A percentile compares a stretch with the other conserved stretches of the same genome.
Conservation (phyloP, 2,797 vertebrate genomes). For the Diglossa cyanea region DNA sequence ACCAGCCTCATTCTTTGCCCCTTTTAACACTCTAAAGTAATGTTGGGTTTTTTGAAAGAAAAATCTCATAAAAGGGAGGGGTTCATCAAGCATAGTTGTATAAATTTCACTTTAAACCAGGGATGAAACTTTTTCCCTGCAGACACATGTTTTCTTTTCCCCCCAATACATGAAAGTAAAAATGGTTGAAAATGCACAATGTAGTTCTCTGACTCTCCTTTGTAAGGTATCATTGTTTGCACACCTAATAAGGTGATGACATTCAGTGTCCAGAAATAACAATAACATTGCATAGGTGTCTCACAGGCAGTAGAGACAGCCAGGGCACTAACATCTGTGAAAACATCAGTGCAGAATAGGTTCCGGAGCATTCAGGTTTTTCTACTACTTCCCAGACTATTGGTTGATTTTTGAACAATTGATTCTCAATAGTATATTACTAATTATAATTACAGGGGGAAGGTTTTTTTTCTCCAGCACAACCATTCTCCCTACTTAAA, state of each 20-base stretch:
- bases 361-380: neutral
- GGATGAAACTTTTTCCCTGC: neutral
- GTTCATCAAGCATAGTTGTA: neutral
- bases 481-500: neutral
- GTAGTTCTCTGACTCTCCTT: neutral
- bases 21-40: neutral
- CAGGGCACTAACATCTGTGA: neutral
- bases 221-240: neutral
- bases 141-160: neutral
- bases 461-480: neutral
- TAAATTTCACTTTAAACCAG: neutral
- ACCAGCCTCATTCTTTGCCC: neutral
- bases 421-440: neutral
- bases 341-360: neutral
- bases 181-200: neutral
- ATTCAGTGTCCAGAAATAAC: neutral
- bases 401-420: neutral
- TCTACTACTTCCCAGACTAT: neutral
- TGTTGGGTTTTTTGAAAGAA: neutral
- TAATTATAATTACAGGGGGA: neutral
- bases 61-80: neutral
- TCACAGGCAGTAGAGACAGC: neutral
- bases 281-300: neutral
- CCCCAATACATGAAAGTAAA: neutral
- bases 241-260: neutral